Evolutionary conservation across 2,888 invertebrate species (phyloP), one percentile per base, ranked within the genome.

Genomic region (Salticus scenicus): DNA sequence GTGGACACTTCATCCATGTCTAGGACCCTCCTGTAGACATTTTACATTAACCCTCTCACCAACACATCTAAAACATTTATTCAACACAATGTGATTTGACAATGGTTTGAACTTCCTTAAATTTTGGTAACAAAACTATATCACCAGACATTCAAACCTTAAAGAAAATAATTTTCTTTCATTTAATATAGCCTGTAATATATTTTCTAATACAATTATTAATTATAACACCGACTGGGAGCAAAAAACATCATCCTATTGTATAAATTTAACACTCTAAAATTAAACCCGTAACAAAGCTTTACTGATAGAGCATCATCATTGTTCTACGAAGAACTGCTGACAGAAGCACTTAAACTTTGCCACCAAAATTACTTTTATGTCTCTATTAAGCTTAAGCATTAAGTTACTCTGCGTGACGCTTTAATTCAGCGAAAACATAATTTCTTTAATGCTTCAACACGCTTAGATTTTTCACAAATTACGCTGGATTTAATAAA

Each of bases 311-410:
- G 2, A 17, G n/a, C 42, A 14, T 47, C 2, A 2, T 17, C 17
- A 24, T 24, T 57, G 24, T 24, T 47, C 57, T 7, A 24, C 24
- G 24, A 20, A 57, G 20, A 1, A 12, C 4, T 24, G 57, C 5
- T 57, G 57, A 57, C 57, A 57, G 57, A 24, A 57, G 57, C 57
- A 24, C 57, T 57, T 57, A 57, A 57, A 57, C 24, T 57, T 57
- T 57, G 2, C 57, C 57, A 7, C 24, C 57, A 4, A 57, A n/a
- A 57, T 57, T 57, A 57, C 57, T 57, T 57, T 7, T 57, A 24
- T 57, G 57, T 57, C 47, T 47, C 24, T 57, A 57, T 57, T 5
- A 57, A 24, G 14, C 12, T 4, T 24, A 24, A 20, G 24, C 66
- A 31, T 66, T 31, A 66, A 66, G 30, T 66, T 66, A 30, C 66